Base-by-base conservation (phyloP, 2,113 vertebrate genomes). In the Hemichromis elongatus region DNA sequence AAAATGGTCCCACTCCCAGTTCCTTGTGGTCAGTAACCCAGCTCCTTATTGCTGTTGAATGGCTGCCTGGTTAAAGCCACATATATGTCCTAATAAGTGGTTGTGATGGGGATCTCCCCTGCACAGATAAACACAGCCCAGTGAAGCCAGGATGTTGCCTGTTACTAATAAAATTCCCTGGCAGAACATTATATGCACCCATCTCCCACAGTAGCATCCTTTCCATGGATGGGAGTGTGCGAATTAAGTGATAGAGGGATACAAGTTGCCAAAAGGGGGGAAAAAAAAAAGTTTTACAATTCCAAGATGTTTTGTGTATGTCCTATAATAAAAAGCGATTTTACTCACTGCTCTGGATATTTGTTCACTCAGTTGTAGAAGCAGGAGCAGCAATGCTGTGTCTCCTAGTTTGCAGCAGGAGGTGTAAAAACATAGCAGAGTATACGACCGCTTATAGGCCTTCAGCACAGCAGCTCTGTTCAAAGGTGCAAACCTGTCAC, bases 31-130 rank as follows among this genome's bases (percentile, higher is more conserved):
- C 89, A 92, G 88, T 82, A 80, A 92, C 87, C 81, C 92, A 90
- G 82, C 82, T 91, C 63, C 86, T 83, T 88, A 89, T 91, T 94
- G 87, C 89, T 90, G 82, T 93, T 93, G 93, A 93, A 90, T 78
- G 79, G 89, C 89, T 92, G 91, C 92, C 92, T 93, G 88, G 89
- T 91, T 91, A 79, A 92, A 79, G 89, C 92, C 90, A 88, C 91
- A 94, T 89, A 90, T 94, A 90, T 91, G 90, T 95, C 85, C 93
- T 93, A 92, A 95, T 93, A 94, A 94, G 92, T 91, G 92, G 92
- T 93, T 93, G 80, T 92, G 92, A 94, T 94, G 93, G 93, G 94
- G 92, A 92, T 93, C 93, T 92, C 90, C 93, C 89, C 78, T 90
- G 80, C 81, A 77, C 90, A 92, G 93, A 94, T 93, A 93, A 94